phyloP scores from a whole-genome alignment of 2,797 vertebrate genomes.

The Enteromius treurensis region DNA sequence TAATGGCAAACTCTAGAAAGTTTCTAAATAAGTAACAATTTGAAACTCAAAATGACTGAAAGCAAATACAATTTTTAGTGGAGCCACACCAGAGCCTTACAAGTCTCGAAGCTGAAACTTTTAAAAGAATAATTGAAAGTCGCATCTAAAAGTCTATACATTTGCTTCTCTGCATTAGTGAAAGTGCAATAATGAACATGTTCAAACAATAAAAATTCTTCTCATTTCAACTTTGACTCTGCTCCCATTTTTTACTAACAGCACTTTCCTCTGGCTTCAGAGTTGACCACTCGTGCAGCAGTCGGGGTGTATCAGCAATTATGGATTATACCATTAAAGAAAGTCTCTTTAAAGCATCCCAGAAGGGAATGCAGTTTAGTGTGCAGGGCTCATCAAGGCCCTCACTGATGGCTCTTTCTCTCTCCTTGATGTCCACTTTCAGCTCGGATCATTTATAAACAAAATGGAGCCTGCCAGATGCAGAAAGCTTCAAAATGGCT shows the following conservation, averaged over 20 bases:
- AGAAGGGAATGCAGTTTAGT: conserved; percentile 48
- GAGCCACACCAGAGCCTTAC: not conserved
- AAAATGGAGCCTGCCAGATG: conserved; percentile 50
- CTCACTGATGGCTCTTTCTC: conserved; percentile 49
- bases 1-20: not conserved
- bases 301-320: conserved; percentile 41
- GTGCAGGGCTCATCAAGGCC: conserved; percentile 45
- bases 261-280: conserved; percentile 9
- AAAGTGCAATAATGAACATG: conserved; percentile 16
- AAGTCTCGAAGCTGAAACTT: not conserved
- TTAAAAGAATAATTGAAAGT: not conserved
- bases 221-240: not conserved
- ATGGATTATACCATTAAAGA: conserved; percentile 52
- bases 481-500: conserved; percentile 50
- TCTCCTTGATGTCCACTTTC: conserved; percentile 52
- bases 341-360: conserved; percentile 47
- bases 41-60: not conserved
- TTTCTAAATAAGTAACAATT: not conserved
- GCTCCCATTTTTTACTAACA: conserved; percentile 16
- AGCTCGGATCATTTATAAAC: conserved; percentile 44
- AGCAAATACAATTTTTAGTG: conserved; percentile 1
- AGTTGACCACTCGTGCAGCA: conserved; percentile 21
- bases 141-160: not conserved
- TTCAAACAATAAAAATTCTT: conserved; percentile 35
- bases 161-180: conserved; percentile 20